phyloP scores from a whole-genome alignment of 1,140 invertebrate species.

The Eriosoma lanigerum region DNA sequence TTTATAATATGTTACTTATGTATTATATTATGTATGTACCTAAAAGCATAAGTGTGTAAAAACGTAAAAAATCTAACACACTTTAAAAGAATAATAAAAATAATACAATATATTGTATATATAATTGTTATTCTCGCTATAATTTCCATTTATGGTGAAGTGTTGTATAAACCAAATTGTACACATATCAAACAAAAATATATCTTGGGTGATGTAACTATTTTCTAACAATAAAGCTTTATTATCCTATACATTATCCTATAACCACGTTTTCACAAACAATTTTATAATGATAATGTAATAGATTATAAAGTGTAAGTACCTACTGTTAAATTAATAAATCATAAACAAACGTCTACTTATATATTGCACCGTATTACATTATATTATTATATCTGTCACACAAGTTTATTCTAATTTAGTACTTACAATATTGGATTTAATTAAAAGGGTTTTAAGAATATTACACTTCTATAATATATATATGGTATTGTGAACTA shows the following conservation, averaged over 20 bases:
- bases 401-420: neutral
- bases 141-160: neutral
- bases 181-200: neutral
- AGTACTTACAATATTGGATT: neutral
- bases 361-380: neutral
- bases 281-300: neutral
- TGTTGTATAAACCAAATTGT: conserved; percentile 10
- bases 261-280: neutral
- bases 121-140: neutral
- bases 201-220: neutral
- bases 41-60: conserved; percentile 22
- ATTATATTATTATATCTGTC: neutral
- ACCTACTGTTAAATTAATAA: neutral
- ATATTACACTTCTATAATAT: neutral
- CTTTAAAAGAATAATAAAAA: neutral
- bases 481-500: neutral
- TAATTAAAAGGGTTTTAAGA: neutral
- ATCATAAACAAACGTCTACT: neutral
- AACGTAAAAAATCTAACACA: neutral
- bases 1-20: neutral
- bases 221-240: conserved; percentile 2
- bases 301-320: neutral
- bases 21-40: too few species aligned
- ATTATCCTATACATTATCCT: neutral
- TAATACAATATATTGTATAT: neutral